phyloP scores from a whole-genome alignment of 2,888 invertebrate species.

The Microdon myrmicae region DNA sequence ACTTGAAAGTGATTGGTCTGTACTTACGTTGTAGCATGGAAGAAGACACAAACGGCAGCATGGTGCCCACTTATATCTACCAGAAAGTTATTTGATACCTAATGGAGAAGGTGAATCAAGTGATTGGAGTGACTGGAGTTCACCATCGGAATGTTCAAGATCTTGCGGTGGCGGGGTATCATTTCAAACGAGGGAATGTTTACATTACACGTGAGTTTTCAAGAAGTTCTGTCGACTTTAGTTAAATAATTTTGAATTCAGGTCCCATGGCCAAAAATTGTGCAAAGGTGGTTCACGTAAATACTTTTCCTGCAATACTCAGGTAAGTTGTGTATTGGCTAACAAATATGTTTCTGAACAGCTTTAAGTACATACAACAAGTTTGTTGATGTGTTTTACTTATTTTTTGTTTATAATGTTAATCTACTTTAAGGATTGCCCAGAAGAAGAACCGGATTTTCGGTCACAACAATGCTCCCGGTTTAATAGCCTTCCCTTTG shows the following conservation, averaged over 20 bases:
- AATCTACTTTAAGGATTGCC: constrained; percentile 87
- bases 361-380: too few species aligned
- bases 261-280: constrained; percentile 71
- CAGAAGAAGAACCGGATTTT: constrained; percentile 81
- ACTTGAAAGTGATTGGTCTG: not conserved
- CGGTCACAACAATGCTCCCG: constrained; percentile 89
- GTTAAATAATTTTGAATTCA: constrained; percentile 61
- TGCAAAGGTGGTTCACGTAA: constrained; percentile 84
- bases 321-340: constrained; percentile 69
- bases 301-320: constrained; percentile 91
- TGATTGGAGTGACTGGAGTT: constrained; percentile 86
- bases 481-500: constrained; percentile 83
- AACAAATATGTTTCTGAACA: not conserved
- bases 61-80: constrained; percentile 77
- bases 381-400: constrained; percentile 6
- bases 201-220: constrained; percentile 70
- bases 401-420: too few species aligned
- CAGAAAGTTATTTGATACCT: constrained; percentile 78
- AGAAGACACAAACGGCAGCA: constrained; percentile 81
- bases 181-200: constrained; percentile 83
- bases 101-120: constrained; percentile 74
- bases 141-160: constrained; percentile 85
- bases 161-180: constrained; percentile 95
- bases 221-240: not conserved
- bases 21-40: constrained; percentile 71